phyloP scores from a whole-genome alignment of 2,797 vertebrate genomes.

The Rhinichthys osculus region DNA sequence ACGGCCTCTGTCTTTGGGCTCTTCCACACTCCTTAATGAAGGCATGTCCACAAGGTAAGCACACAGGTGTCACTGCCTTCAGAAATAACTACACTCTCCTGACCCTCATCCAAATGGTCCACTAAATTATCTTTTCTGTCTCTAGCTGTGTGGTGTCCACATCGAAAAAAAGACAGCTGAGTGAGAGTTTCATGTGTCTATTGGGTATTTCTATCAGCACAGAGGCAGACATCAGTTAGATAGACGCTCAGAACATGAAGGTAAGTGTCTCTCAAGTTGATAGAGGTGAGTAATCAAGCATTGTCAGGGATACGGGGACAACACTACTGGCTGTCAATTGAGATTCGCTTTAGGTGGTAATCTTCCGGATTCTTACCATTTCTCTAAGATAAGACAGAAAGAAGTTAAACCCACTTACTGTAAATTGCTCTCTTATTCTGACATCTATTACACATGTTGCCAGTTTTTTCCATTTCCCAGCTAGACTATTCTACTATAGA shows the following conservation, averaged over 20 bases:
- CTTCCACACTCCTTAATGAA: constrained; percentile 36
- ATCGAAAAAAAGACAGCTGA: constrained; percentile 28
- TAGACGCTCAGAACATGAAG: constrained; percentile 53
- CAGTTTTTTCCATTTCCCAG: constrained; percentile 53
- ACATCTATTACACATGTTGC: constrained; percentile 53
- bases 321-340: constrained; percentile 53
- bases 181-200: constrained; percentile 32
- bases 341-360: constrained; percentile 59
- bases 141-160: constrained; percentile 25
- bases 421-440: constrained; percentile 61
- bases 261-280: constrained; percentile 62
- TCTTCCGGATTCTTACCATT: constrained; percentile 58
- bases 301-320: constrained; percentile 51
- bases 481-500: constrained; percentile 43
- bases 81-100: constrained; percentile 51
- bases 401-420: constrained; percentile 62
- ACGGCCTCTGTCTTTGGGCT: constrained; percentile 38
- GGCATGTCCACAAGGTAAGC: constrained; percentile 25
- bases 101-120: constrained; percentile 47
- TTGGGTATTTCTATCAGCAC: constrained; percentile 47
- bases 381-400: constrained; percentile 52
- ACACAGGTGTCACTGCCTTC: constrained; percentile 33
- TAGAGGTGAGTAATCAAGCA: constrained; percentile 58
- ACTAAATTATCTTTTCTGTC: constrained; percentile 38
- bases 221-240: constrained; percentile 46